phyloP scores from a whole-genome alignment of 2,888 invertebrate species.

The Nysson spinosus region DNA sequence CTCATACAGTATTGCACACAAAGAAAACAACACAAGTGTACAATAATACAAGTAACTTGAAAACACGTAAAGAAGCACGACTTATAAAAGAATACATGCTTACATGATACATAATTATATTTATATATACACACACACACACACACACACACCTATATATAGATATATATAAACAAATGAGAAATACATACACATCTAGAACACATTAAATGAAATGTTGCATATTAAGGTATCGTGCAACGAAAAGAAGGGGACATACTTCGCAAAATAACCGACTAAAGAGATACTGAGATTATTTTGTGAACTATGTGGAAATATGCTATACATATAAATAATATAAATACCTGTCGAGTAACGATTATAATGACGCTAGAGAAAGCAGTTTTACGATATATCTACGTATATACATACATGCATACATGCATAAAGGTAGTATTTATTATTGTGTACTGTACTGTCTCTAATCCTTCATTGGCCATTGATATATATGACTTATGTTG shows the following conservation, averaged over 20 bases:
- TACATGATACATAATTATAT: slow-evolving; percentile 55
- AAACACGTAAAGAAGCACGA: slow-evolving; percentile 56
- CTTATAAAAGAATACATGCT: slow-evolving; percentile 60
- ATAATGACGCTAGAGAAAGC: slow-evolving; percentile 37
- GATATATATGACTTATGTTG: slow-evolving; percentile 47
- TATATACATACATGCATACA: slow-evolving; percentile 54
- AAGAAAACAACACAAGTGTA: slow-evolving; percentile 42
- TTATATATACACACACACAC: slow-evolving; percentile 40
- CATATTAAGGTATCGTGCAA: slow-evolving; percentile 72
- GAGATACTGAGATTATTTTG: slow-evolving; percentile 37
- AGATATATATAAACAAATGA: slow-evolving; percentile 42
- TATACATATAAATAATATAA: slow-evolving; percentile 59
- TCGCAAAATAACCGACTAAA: slow-evolving; percentile 31
- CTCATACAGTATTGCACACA: slow-evolving; percentile 71
- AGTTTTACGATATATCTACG: slow-evolving; percentile 63
- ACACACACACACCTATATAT: slow-evolving; percentile 39
- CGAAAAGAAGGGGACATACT: slow-evolving; percentile 57
- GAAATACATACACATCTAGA: slow-evolving; percentile 46
- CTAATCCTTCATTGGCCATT: slow-evolving; percentile 70
- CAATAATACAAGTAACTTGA: slow-evolving; percentile 34
- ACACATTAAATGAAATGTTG: slow-evolving; percentile 62
- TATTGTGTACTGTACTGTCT: slow-evolving; percentile 75
- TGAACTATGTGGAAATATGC: slow-evolving; percentile 30
- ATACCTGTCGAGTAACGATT: slow-evolving; percentile 26
- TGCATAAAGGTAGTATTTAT: slow-evolving; percentile 75